Percentiles rank a stretch among this genome's conserved stretches.
Evolutionary conservation across 2,888 invertebrate genomes (phyloP).

Genomic region (Lithophane socia): DNA sequence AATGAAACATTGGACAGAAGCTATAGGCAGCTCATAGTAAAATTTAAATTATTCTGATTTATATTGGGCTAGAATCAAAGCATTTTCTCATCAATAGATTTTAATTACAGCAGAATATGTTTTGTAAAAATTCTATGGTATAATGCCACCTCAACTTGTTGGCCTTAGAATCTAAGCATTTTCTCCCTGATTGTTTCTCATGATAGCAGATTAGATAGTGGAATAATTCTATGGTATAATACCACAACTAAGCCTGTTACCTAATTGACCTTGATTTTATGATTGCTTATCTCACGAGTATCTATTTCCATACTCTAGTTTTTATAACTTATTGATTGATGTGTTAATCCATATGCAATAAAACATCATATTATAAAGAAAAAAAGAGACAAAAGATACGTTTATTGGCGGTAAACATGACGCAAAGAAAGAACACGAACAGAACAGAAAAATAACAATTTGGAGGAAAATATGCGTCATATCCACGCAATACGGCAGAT

Average conservation of each 20-base stretch:
- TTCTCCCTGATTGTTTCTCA: not conserved
- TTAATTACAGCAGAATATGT: not conserved
- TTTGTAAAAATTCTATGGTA: not conserved
- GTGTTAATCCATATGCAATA: not conserved
- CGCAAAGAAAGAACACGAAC: no score
- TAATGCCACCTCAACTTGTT: not conserved
- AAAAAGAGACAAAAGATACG: no score
- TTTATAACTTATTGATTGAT: slow-evolving; percentile 30
- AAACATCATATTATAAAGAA: no score
- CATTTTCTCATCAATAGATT: not conserved
- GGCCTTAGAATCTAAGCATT: not conserved
- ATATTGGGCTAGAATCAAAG: not conserved
- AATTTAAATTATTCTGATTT: not conserved
- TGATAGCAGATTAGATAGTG: not conserved
- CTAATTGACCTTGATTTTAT: slow-evolving; percentile 36
- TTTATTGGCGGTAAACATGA: no score
- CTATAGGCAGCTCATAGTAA: no score
- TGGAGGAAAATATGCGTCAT: not conserved
- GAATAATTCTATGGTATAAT: not conserved
- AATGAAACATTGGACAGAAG: no score
- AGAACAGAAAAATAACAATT: no score
- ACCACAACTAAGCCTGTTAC: slow-evolving; percentile 1
- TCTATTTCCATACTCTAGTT: not conserved
- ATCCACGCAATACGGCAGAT: not conserved
- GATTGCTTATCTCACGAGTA: slow-evolving; percentile 43